These are phyloP conservation scores for Mesitornis unicolor DNA, from an alignment of 2,113 vertebrate species.

Conservation along the genomic window DNA sequence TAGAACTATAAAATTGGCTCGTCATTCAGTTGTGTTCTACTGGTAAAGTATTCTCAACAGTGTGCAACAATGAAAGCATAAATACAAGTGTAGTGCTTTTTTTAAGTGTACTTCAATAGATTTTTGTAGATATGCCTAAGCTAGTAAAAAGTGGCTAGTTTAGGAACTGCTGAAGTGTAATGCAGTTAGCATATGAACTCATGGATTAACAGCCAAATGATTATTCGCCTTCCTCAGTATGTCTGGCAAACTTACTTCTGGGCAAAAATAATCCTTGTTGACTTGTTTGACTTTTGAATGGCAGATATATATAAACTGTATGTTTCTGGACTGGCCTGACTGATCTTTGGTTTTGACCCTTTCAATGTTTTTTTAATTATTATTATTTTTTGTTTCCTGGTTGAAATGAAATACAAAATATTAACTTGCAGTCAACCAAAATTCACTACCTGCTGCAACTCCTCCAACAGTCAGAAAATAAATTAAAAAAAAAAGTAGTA, in stretches of 20 bases:
- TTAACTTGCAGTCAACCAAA: not conserved
- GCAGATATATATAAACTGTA: not conserved
- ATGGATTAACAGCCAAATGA: not conserved
- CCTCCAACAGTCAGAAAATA: not conserved
- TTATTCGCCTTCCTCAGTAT: not conserved
- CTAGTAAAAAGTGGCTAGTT: not conserved
- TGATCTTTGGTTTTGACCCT: not conserved
- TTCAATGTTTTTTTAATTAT: not conserved
- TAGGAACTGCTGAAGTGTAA: not conserved
- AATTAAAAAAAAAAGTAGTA: not conserved
- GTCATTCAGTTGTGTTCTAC: not conserved
- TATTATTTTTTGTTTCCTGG: not conserved
- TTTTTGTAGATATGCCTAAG: not conserved
- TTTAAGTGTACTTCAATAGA: not conserved
- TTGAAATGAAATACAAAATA: not conserved
- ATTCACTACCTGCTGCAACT: not conserved
- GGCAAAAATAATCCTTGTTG: not conserved
- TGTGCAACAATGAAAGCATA: not conserved
- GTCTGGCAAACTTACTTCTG: not conserved
- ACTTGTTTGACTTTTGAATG: not conserved
- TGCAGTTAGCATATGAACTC: not conserved
- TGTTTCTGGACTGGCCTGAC: not conserved
- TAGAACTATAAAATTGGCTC: conserved; percentile 4
- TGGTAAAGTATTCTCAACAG: conserved; percentile 13
- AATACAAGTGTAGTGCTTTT: not conserved